phyloP scores from a whole-genome alignment of 2,797 vertebrate species.

The Numenius phaeopus region DNA sequence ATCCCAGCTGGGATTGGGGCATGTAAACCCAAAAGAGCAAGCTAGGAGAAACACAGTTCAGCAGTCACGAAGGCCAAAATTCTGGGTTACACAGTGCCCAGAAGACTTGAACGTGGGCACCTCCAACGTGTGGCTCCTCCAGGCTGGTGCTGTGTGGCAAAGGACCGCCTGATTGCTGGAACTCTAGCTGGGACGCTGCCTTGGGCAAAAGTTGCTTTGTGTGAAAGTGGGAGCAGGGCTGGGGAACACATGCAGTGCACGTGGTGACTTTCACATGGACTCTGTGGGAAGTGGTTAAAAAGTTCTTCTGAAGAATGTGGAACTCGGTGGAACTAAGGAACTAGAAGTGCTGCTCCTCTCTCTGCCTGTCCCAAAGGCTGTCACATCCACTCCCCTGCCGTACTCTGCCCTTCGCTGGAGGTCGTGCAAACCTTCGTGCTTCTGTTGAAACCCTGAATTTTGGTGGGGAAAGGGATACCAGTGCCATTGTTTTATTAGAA shows the following conservation, averaged over 20 bases:
- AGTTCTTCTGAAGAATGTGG: neutral
- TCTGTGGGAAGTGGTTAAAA: neutral
- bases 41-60: neutral
- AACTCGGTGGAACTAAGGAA: fast-evolving
- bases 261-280: fast-evolving
- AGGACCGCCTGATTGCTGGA: fast-evolving
- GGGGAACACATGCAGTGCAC: fast-evolving
- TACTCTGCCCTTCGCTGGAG: neutral
- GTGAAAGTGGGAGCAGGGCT: fast-evolving
- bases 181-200: neutral
- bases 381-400: too few species aligned
- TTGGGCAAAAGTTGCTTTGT: neutral
- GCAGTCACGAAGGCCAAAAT: neutral
- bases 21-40: neutral
- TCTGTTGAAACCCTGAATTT: neutral
- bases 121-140: fast-evolving
- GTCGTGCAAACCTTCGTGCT: neutral
- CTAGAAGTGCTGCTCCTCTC: neutral
- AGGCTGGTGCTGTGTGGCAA: fast-evolving
- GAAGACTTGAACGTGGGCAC: fast-evolving
- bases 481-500: too few species aligned
- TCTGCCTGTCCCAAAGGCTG: neutral
- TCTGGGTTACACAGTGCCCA: fast-evolving
- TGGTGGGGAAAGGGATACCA: neutral
- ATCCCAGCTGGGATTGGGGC: neutral